Evolutionary conservation across 2,113 vertebrate genomes (phyloP), one percentile per base, ranked within the genome.

Genomic region (Petroica traversi): DNA sequence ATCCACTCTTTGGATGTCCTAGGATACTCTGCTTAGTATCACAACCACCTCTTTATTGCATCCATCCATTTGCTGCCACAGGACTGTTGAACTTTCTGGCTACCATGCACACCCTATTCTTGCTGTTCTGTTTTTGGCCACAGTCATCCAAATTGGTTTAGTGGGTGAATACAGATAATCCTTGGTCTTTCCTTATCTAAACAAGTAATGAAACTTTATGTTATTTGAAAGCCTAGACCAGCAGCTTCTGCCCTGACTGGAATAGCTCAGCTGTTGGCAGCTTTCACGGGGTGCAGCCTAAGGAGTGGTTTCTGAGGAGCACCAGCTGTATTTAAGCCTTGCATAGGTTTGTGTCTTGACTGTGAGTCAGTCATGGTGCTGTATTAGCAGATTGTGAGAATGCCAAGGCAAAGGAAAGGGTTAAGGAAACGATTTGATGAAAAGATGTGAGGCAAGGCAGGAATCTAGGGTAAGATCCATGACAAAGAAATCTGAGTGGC

Each of bases 241-340:
- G 38, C 38, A 91, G 19, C 34, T 85, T 82, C 66, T 91, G 38
- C 36, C 12, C 34, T 58, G 48, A 14, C 34, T 75, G 52, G 29
- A 36, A 62, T 33, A 67, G 46, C 34, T 72, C 34, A 41, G 17
- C 11, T 28, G 3, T 19, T 52, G 40, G 45, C 38, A 52, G 14
- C 34, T 83, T 55, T 28, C 2, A 0, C 6, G 15, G 13, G 5
- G 45, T 24, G n/a, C 67, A 62, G 46, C 1, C 1, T 45, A 20
- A 41, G 12, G 38, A 18, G 6, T 64, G 28, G 19, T 69, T 87
- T 84, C 73, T 54, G 51, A 49, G 69, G 54, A 74, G 8, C 34
- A 66, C 9, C 33, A 81, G 34, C 12, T 40, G 2, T 43, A 15
- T 66, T 66, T 91, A 19, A 79, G 48, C 16, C n/a, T 91, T 51